phyloP scores from a whole-genome alignment of 2,797 vertebrate genomes.

The Acomys russatus region DNA sequence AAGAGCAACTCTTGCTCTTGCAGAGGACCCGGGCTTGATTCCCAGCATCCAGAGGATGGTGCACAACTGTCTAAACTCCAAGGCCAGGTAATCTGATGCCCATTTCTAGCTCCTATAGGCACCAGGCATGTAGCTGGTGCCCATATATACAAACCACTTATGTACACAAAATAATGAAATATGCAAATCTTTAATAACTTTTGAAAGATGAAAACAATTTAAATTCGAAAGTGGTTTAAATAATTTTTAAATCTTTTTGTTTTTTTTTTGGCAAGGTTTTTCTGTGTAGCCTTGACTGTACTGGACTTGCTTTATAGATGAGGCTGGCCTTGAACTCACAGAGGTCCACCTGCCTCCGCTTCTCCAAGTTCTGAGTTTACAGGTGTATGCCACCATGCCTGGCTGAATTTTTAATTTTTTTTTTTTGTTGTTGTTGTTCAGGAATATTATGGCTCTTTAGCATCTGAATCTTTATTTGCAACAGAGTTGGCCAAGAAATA shows the following conservation, averaged over 20 bases:
- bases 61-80: not conserved
- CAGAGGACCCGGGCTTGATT: not conserved
- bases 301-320: too few species aligned
- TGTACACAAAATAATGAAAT: not conserved
- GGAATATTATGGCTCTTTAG: not conserved
- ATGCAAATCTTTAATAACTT: not conserved
- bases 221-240: conserved; percentile 7
- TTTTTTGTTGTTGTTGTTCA: not conserved
- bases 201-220: not conserved
- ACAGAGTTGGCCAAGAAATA: not conserved
- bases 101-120: not conserved
- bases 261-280: not conserved
- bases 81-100: not conserved
- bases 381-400: too few species aligned
- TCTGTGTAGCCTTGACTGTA: too few species aligned
- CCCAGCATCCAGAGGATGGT: not conserved
- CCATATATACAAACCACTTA: not conserved
- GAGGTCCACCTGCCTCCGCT: too few species aligned
- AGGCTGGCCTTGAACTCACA: too few species aligned
- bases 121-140: not conserved
- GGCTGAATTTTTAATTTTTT: too few species aligned
- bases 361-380: too few species aligned
- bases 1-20: not conserved
- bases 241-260: not conserved
- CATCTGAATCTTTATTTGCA: conserved; percentile 15